A percentile compares a stretch with the other conserved stretches of the same genome.
Conservation (phyloP, 2,113 vertebrate species). For the Trematocara variabile region DNA sequence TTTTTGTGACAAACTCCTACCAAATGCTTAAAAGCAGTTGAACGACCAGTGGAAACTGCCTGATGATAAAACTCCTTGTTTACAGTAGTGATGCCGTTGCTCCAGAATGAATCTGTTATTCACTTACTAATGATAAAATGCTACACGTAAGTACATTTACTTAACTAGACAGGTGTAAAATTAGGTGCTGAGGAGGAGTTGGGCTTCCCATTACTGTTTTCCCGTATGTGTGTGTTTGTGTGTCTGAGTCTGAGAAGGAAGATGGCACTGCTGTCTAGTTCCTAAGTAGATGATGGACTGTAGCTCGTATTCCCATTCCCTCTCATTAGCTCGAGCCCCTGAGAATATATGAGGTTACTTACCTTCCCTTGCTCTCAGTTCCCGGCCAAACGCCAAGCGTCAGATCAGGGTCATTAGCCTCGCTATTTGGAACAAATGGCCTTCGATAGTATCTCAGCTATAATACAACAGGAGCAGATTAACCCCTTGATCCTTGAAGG, state of each 20-base stretch:
- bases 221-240: slow-evolving; percentile 2
- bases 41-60: background rate
- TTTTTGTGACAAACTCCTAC: background rate
- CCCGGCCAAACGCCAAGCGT: slow-evolving; percentile 44
- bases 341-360: slow-evolving; percentile 68
- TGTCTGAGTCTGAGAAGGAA: background rate
- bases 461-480: slow-evolving; percentile 64
- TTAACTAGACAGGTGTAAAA: slow-evolving; percentile 39
- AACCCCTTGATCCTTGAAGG: slow-evolving; percentile 57
- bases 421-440: slow-evolving; percentile 71
- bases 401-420: slow-evolving; percentile 73
- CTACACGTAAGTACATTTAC: slow-evolving; percentile 12
- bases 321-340: slow-evolving; percentile 54
- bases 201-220: slow-evolving; percentile 8
- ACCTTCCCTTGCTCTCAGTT: slow-evolving; percentile 50
- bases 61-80: slow-evolving; percentile 35
- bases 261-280: slow-evolving; percentile 40
- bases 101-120: slow-evolving; percentile 36
- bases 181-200: slow-evolving; percentile 15
- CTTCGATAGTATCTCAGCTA: slow-evolving; percentile 68
- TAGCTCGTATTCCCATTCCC: slow-evolving; percentile 53
- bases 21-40: background rate
- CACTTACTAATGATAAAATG: slow-evolving; percentile 40
- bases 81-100: slow-evolving; percentile 17
- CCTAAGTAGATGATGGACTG: slow-evolving; percentile 67